Evolutionary conservation across 2,888 invertebrate species (phyloP).

Genomic region (Ophraella communa): DNA sequence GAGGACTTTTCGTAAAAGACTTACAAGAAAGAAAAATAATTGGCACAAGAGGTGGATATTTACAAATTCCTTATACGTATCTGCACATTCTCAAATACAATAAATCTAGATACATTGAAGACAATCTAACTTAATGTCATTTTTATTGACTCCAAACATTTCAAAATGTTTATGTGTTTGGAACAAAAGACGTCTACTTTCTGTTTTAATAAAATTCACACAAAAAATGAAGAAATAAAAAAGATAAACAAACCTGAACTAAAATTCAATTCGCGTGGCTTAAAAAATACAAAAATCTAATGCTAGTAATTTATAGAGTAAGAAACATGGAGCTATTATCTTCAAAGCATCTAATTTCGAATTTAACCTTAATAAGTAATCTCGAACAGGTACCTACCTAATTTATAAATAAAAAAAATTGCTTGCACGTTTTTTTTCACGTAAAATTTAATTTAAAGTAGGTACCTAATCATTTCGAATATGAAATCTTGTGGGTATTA

Average conservation of each 20-base stretch:
- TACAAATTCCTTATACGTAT: too few species aligned
- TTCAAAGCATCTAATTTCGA: constrained; percentile 28
- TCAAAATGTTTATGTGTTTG: too few species aligned
- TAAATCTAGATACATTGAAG: too few species aligned
- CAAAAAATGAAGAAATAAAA: too few species aligned
- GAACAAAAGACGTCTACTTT: too few species aligned
- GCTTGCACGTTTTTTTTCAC: constrained; percentile 7
- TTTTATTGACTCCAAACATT: too few species aligned
- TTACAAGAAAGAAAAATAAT: too few species aligned
- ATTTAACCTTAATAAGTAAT: constrained; percentile 26
- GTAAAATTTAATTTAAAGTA: constrained; percentile 21
- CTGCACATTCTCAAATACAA: too few species aligned
- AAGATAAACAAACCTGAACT: neutral
- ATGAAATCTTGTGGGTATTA: constrained; percentile 20
- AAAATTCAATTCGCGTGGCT: constrained; percentile 17
- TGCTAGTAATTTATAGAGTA: constrained; percentile 12
- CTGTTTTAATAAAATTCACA: too few species aligned
- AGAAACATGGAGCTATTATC: constrained; percentile 19
- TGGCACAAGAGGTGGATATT: too few species aligned
- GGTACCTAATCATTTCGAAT: constrained; percentile 22
- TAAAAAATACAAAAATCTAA: constrained; percentile 23
- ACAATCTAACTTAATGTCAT: too few species aligned
- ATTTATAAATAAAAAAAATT: constrained; percentile 28
- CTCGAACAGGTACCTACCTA: constrained; percentile 22
- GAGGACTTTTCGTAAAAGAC: too few species aligned